Base-by-base conservation (phyloP, 2,797 vertebrate genomes). In the Falco biarmicus region DNA sequence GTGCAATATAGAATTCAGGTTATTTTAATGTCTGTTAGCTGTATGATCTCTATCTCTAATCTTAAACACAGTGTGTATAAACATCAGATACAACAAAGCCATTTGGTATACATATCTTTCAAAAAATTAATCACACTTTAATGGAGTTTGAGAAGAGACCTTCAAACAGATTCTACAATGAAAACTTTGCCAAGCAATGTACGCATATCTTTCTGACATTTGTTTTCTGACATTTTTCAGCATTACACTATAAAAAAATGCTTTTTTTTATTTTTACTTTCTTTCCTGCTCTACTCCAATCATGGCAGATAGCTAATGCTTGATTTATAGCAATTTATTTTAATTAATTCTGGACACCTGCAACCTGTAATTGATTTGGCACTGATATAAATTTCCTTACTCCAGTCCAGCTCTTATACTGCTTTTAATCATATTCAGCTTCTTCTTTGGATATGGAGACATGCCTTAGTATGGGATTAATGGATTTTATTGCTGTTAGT, bases 281-380 rank as follows among this genome's bases (percentile, higher is more conserved):
- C 10, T 43, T 77, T 87, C 79, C 54, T 93, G 24, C 12, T 95
- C 89, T 94, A 90, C 29, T 90, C 76, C 65, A 39, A 29, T 74
- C 59, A 32, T 80, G 59, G 11, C 64, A 82, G 50, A 43, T 45
- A 94, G 59, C 57, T 91, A 90, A 95, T 48, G 32, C 39, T 70
- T 92, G 39, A 86, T 95, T 91, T 95, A 94, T 50, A 89, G 53
- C 43, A 93, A 93, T 95, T 95, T 79, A 73, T 89, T 96, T 95
- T 95, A 95, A 95, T 97, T 97, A 94, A 96, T 96, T 95, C 81
- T 70, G 75, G 74, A 95, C 91, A 96, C 93, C 89, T 97, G 81
- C 76, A 96, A 89, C 45, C 79, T 97, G 16, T 95, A 96, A 96
- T 90, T 96, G 87, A 96, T 97, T 96, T 97, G 94, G 77, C 94